Evolutionary conservation across 1,140 invertebrate species (phyloP).

Genomic region (Pantala flavescens): DNA sequence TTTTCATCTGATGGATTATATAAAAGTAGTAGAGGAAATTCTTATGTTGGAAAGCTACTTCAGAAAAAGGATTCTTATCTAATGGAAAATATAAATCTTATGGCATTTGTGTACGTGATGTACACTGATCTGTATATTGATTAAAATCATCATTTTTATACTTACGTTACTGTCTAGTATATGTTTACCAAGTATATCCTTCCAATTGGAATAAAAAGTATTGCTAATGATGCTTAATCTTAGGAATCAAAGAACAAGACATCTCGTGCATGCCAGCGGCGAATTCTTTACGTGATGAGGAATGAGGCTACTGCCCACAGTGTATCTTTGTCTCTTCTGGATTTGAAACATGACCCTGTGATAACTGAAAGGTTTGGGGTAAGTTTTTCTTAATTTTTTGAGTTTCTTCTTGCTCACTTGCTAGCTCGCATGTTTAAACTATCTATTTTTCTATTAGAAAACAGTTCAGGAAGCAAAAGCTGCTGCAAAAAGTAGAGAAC

Average conservation of each 20-base stretch:
- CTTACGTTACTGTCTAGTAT: too few relatives aligned
- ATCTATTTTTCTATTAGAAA: background rate
- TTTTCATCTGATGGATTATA: too few relatives aligned
- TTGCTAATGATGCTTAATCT: background rate
- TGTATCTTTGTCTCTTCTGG: slow-evolving; percentile 47
- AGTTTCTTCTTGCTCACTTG: background rate
- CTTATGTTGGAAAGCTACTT: too few relatives aligned
- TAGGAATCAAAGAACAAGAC: slow-evolving; percentile 53
- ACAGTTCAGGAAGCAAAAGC: slow-evolving; percentile 11
- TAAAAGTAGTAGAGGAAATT: too few relatives aligned
- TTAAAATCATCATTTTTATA: too few relatives aligned
- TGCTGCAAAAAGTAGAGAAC: background rate
- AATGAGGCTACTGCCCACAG: slow-evolving; percentile 44
- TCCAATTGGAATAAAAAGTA: too few relatives aligned
- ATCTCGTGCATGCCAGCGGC: slow-evolving; percentile 52
- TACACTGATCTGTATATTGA: too few relatives aligned
- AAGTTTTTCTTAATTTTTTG: background rate
- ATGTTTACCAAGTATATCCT: too few relatives aligned
- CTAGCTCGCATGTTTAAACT: background rate
- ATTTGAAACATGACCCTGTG: slow-evolving; percentile 46
- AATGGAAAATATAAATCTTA: too few relatives aligned
- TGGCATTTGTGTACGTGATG: too few relatives aligned
- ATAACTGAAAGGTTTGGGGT: slow-evolving; percentile 33
- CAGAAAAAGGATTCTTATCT: too few relatives aligned
- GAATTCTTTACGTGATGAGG: slow-evolving; percentile 51